Conservation (phyloP, 1,140 invertebrate genomes). For the Drosophila mojavensis region DNA sequence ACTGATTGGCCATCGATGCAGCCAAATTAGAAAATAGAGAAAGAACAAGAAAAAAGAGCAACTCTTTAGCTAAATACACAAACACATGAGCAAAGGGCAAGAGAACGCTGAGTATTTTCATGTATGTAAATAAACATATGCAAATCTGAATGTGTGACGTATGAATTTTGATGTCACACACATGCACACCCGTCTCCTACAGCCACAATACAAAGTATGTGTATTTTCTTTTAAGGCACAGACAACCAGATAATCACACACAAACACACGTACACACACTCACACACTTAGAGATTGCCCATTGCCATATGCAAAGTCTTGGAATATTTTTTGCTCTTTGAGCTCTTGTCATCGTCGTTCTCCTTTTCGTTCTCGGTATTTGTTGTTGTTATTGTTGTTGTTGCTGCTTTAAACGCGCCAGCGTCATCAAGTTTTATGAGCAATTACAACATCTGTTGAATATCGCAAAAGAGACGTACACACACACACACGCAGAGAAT, state of each 20-base stretch:
- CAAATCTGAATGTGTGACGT: constrained; percentile 71
- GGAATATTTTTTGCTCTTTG: constrained; percentile 45
- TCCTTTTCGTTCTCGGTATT: background rate
- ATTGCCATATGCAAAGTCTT: constrained; percentile 68
- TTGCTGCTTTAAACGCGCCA: constrained; percentile 59
- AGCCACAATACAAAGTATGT: constrained; percentile 66
- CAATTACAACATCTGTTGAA: constrained; percentile 83
- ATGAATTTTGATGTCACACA: constrained; percentile 74
- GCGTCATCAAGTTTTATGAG: constrained; percentile 82
- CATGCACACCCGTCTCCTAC: constrained; percentile 32
- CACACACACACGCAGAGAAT: constrained; percentile 16
- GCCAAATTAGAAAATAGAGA: constrained; percentile 51
- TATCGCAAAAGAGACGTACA: constrained; percentile 63
- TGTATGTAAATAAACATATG: constrained; percentile 57
- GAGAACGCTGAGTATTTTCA: constrained; percentile 17
- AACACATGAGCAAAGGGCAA: background rate
- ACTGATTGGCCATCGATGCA: constrained; percentile 3
- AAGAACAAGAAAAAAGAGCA: background rate
- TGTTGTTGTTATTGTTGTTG: constrained; percentile 32
- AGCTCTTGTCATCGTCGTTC: constrained; percentile 10
- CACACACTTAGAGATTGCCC: constrained; percentile 32
- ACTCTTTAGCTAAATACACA: constrained; percentile 5
- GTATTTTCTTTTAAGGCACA: constrained; percentile 13
- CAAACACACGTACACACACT: constrained; percentile 16
- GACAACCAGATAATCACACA: constrained; percentile 10